Base-by-base conservation (phyloP, 2,113 vertebrate genomes). In the Brachypodius melanocephalos region DNA sequence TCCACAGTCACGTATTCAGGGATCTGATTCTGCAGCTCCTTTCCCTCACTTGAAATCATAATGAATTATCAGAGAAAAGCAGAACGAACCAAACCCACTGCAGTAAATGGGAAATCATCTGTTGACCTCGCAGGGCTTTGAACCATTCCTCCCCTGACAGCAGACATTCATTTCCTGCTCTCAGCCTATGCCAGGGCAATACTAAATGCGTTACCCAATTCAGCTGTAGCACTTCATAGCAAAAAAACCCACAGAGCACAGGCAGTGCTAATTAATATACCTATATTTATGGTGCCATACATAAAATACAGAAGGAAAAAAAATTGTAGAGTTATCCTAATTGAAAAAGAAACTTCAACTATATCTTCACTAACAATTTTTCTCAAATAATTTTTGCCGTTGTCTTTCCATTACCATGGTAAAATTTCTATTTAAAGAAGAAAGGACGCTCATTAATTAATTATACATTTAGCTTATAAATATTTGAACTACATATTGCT, bases 131-230 rank as follows among this genome's bases (percentile, higher is more conserved):
- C 26, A 67, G 48, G 55, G 65, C 58, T 92, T 88, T 93, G 74
- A 81, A 92, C 84, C 57, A 22, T 94, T 91, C 54, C 34, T 76
- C 34, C 54, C 46, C 42, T 82, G 87, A 92, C 78, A 89, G 81
- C 82, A 94, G 91, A 82, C 87, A 63, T 95, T 95, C 85, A 95
- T 94, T 96, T 97, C 80, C 83, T 89, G 66, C 72, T 95, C 77
- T 69, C 62, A 87, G 46, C 48, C 32, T 85, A 58, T 86, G 77
- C 74, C 87, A 88, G 69, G 49, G 85, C 68, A 92, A 75, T 88
- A 91, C 71, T 51, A 79, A 90, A 81, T 73, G 57, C 93, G 76
- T 94, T 73, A 89, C 69, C 49, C 58, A 80, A n/a, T 42, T 74
- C 40, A 38, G 29, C 36, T 79, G 48, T 71, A 69, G 38, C 21